These are phyloP conservation scores for Watsonalla cultraria DNA, from an alignment of 2,888 invertebrate genomes.

Conservation along the genomic window DNA sequence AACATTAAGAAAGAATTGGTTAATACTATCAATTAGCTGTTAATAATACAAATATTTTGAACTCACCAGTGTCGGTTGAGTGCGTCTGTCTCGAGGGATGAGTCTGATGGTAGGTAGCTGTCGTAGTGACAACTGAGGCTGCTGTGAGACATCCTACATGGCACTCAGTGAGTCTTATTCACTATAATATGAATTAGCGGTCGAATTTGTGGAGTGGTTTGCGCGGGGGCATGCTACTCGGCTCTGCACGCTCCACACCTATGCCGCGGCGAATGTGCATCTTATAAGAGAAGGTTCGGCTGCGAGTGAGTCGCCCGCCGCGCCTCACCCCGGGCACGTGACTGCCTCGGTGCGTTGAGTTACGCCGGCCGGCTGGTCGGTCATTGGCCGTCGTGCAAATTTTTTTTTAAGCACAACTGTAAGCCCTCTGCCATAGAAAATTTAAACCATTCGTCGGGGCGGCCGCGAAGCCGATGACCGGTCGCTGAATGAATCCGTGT, in stretches of 20 bases:
- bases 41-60: constrained; percentile 12
- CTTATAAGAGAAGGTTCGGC: constrained; percentile 74
- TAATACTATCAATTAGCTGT: too few relatives aligned
- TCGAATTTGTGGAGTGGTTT: constrained; percentile 40
- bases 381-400: constrained; percentile 69
- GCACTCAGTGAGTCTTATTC: constrained; percentile 61
- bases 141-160: constrained; percentile 78
- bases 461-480: constrained; percentile 38
- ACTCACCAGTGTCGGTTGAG: constrained; percentile 74
- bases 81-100: constrained; percentile 72
- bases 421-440: constrained; percentile 59
- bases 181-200: constrained; percentile 53
- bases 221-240: constrained; percentile 66
- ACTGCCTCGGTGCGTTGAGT: constrained; percentile 65
- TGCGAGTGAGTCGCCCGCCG: constrained; percentile 67
- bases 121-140: constrained; percentile 74
- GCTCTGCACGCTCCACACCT: constrained; percentile 69
- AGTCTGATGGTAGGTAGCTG: constrained; percentile 73
- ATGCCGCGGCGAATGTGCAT: constrained; percentile 73
- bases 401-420: constrained; percentile 52
- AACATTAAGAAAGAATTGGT: neutral
- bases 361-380: constrained; percentile 69
- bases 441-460: constrained; percentile 47
- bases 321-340: constrained; percentile 78
- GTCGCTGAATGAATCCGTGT: constrained; percentile 42